A percentile compares a stretch with the other conserved stretches of the same genome.
Conservation (phyloP, 2,113 vertebrate species). For the Pseudonaja textilis region DNA sequence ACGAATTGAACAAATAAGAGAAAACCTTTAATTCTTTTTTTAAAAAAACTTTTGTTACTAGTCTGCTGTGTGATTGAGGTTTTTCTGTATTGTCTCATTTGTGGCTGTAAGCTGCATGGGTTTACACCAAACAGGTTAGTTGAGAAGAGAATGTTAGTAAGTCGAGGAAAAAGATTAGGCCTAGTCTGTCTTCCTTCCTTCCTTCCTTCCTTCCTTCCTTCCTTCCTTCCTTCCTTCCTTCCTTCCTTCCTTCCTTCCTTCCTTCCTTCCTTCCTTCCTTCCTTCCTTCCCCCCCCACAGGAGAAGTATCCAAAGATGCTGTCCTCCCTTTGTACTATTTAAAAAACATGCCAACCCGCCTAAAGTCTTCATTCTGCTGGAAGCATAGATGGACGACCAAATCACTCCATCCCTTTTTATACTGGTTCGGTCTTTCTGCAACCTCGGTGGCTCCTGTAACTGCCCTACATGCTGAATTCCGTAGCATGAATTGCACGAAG, state of each 20-base stretch:
- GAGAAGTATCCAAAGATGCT: not conserved
- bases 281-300: too few species aligned
- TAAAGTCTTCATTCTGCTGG: not conserved
- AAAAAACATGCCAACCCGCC: not conserved
- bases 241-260: not conserved
- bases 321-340: not conserved
- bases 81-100: not conserved
- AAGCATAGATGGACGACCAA: not conserved
- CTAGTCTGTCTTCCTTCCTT: not conserved
- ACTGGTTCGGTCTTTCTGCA: not conserved
- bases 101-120: not conserved
- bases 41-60: not conserved
- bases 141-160: not conserved
- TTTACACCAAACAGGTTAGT: not conserved
- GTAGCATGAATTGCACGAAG: constrained; percentile 1
- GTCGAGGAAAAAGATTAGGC: not conserved
- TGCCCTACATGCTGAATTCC: constrained; percentile 1
- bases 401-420: constrained; percentile 13
- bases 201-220: not conserved
- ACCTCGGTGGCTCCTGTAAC: not conserved
- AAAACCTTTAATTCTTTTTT: not conserved
- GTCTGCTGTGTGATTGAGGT: not conserved
- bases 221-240: not conserved
- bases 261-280: too few species aligned
- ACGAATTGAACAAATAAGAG: fast-evolving